Evolutionary conservation across 2,113 vertebrate species (phyloP).

Genomic region (Tachysurus fulvidraco): DNA sequence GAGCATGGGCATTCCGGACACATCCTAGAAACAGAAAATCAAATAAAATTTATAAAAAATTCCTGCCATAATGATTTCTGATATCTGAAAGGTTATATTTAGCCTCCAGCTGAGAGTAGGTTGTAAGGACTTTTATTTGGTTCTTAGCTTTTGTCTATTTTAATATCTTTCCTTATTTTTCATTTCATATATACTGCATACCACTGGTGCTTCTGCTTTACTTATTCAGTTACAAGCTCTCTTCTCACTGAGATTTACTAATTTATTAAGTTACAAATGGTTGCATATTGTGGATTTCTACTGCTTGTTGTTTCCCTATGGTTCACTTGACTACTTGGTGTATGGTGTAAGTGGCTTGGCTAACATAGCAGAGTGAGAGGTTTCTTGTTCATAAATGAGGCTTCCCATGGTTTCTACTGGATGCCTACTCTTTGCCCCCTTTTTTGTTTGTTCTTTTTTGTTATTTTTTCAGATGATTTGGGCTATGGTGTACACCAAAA

Average conservation of each 20-base stretch:
- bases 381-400: background rate
- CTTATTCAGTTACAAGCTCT: background rate
- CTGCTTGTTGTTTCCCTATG: background rate
- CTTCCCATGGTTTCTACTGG: background rate
- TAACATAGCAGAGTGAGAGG: background rate
- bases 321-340: background rate
- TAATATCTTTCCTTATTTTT: background rate
- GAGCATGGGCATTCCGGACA: constrained; percentile 95
- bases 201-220: background rate
- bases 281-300: background rate
- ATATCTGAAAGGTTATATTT: background rate
- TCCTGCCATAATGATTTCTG: background rate
- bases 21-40: constrained; percentile 77
- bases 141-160: background rate
- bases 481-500: background rate
- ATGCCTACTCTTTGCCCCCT: background rate
- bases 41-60: background rate
- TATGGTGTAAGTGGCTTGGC: background rate
- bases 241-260: background rate
- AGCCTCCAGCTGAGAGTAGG: background rate
- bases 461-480: background rate
- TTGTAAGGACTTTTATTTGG: background rate
- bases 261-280: background rate
- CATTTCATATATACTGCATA: background rate
- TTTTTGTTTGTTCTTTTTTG: background rate